Evolutionary conservation across 2,888 invertebrate genomes (phyloP).

Genomic region (Caenorhabditis uteleia): DNA sequence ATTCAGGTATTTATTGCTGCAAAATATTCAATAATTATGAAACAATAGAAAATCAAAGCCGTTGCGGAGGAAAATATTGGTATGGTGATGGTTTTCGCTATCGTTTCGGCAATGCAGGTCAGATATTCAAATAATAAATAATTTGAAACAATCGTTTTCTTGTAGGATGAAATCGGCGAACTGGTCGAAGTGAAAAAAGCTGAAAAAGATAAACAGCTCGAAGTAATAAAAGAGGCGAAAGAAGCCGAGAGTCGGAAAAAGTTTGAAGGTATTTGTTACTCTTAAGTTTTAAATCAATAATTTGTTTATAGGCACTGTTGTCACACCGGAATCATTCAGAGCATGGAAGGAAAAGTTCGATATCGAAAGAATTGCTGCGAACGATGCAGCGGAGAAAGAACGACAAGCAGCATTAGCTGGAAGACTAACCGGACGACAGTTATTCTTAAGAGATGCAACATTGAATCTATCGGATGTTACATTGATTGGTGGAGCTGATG

Average conservation of each 20-base stretch:
- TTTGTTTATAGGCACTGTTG: constrained; percentile 81
- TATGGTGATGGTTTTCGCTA: constrained; percentile 95
- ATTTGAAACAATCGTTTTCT: constrained; percentile 1
- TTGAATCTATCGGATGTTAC: constrained; percentile 85
- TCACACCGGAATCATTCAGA: constrained; percentile 91
- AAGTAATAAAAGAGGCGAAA: constrained; percentile 46
- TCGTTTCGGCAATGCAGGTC: constrained; percentile 85
- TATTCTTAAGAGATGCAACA: constrained; percentile 90
- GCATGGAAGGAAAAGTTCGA: constrained; percentile 93
- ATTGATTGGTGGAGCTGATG: constrained; percentile 72
- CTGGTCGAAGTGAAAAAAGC: constrained; percentile 40
- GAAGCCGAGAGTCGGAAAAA: constrained; percentile 76
- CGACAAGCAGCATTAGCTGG: constrained; percentile 55
- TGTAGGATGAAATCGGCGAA: constrained; percentile 53
- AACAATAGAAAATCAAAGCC: constrained; percentile 25
- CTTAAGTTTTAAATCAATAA: not conserved
- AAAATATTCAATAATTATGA: not conserved
- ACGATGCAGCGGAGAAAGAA: constrained; percentile 55
- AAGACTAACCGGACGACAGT: constrained; percentile 78
- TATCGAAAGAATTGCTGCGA: constrained; percentile 77
- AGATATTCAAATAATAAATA: not conserved
- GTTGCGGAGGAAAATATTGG: constrained; percentile 86
- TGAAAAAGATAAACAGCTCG: constrained; percentile 42
- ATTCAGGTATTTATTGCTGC: constrained; percentile 8
- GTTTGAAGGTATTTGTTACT: constrained; percentile 78